These are phyloP conservation scores for Aptenodytes forsteri DNA, from an alignment of 2,113 vertebrate genomes.

Conservation along the genomic window DNA sequence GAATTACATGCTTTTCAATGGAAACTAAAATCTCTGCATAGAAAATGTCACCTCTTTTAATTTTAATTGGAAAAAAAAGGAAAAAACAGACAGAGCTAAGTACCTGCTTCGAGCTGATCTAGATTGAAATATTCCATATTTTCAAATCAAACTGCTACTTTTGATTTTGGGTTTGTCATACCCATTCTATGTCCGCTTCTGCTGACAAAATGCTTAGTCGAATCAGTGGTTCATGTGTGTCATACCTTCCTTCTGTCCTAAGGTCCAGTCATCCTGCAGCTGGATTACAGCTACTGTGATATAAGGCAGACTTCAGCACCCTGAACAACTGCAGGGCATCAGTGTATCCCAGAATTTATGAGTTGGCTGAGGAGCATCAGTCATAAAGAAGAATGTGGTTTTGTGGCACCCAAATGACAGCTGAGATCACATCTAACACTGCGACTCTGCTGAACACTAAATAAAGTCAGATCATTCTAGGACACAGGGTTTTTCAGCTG, in stretches of 20 bases:
- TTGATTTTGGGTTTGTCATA: background rate
- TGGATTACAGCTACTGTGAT: background rate
- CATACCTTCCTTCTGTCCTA: background rate
- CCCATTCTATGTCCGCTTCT: background rate
- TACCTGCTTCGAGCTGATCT: background rate
- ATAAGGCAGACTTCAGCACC: background rate
- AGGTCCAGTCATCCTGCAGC: background rate
- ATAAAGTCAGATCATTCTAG: background rate
- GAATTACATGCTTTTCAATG: background rate
- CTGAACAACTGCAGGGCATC: background rate
- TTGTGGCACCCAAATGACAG: background rate
- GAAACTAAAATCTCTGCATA: background rate
- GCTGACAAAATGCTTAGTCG: background rate
- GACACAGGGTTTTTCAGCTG: background rate
- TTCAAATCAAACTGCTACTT: background rate
- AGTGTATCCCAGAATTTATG: background rate
- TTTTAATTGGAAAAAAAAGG: too few species aligned
- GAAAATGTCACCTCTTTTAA: background rate
- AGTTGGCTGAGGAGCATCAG: background rate
- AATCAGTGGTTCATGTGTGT: background rate
- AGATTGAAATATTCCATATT: background rate
- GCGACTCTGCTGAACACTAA: background rate
- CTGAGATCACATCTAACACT: background rate
- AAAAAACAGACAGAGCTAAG: background rate
- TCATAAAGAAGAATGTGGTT: background rate